Evolutionary conservation across 2,888 invertebrate genomes (phyloP).

Genomic region (Ephialtes manifestator): DNA sequence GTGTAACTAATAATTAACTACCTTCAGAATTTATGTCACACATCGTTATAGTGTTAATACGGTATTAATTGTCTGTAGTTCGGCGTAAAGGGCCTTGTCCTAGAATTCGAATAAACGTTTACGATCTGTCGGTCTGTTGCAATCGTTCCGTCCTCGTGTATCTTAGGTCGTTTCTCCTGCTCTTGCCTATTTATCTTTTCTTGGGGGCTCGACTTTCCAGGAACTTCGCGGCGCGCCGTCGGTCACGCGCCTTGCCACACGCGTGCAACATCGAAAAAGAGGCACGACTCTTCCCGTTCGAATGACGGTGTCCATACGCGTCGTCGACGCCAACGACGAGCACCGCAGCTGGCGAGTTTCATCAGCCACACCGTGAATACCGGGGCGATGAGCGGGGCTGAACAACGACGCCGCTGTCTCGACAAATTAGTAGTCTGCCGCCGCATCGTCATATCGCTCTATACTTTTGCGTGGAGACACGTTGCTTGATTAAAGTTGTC

Average conservation of each 20-base stretch:
- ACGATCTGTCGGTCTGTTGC: neutral
- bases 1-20: neutral
- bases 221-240: slow-evolving; percentile 27
- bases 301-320: slow-evolving; percentile 18
- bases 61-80: neutral
- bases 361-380: slow-evolving; percentile 7
- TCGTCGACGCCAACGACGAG: slow-evolving; percentile 3
- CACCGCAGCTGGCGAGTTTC: slow-evolving; percentile 29
- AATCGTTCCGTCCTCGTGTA: neutral
- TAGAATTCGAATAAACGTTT: slow-evolving; percentile 2
- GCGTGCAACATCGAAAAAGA: slow-evolving; percentile 17
- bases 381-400: neutral
- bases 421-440: slow-evolving; percentile 6
- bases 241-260: slow-evolving; percentile 27
- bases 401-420: neutral
- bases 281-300: slow-evolving; percentile 36
- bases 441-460: neutral
- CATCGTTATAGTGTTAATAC: neutral
- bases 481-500: neutral
- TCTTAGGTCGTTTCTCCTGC: neutral
- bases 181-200: slow-evolving; percentile 6
- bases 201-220: slow-evolving; percentile 47
- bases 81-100: neutral
- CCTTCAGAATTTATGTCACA: neutral
- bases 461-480: neutral